phyloP scores from a whole-genome alignment of 2,797 vertebrate species.

The Arrhamphus sclerolepis region DNA sequence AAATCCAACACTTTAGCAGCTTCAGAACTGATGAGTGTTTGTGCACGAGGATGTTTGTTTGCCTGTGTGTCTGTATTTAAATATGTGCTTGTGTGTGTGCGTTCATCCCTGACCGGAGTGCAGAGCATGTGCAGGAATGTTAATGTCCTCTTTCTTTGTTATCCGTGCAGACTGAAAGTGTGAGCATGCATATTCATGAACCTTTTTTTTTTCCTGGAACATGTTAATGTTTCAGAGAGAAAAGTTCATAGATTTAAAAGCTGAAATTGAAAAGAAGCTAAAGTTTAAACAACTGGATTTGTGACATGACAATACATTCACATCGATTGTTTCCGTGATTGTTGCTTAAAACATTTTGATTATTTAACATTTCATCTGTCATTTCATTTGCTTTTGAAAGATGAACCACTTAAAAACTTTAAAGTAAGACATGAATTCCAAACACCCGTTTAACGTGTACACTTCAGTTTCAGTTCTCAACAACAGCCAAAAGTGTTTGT shows the following conservation, averaged over 20 bases:
- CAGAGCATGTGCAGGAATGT: slow-evolving; percentile 73
- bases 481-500: slow-evolving; percentile 10
- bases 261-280: slow-evolving; percentile 8
- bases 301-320: too few species aligned
- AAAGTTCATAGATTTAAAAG: slow-evolving; percentile 9
- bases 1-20: too few species aligned
- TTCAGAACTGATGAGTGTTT: too few species aligned
- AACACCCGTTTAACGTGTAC: background rate
- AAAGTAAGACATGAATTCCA: background rate
- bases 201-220: slow-evolving; percentile 60
- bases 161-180: slow-evolving; percentile 65
- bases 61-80: slow-evolving; percentile 20
- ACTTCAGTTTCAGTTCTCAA: slow-evolving; percentile 14
- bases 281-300: background rate
- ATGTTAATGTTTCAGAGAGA: slow-evolving; percentile 60
- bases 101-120: slow-evolving; percentile 48
- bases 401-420: background rate
- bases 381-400: background rate
- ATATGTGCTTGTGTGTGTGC: slow-evolving; percentile 32
- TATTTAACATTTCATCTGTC: background rate
- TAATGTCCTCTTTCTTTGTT: slow-evolving; percentile 77
- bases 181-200: slow-evolving; percentile 80
- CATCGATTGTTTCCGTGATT: too few species aligned
- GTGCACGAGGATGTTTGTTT: too few species aligned
- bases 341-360: too few species aligned